Evolutionary conservation across 92 coral and sea anemone genomes (phyloP).

Genomic region (Epizoanthus fatuus): DNA sequence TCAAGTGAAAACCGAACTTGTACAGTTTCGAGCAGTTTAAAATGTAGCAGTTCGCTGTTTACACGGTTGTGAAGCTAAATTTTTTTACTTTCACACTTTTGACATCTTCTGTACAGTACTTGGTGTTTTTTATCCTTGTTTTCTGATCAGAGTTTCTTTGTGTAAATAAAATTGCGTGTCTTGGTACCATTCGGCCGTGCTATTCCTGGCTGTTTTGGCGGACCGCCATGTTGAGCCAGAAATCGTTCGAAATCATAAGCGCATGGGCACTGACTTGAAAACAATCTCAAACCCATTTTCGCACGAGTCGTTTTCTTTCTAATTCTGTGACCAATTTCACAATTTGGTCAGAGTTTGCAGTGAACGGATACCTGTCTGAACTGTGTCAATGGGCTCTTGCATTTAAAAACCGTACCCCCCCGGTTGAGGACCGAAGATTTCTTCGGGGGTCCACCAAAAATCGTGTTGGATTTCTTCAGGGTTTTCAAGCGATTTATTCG

Average conservation of each 20-base stretch:
- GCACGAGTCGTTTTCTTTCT: neutral
- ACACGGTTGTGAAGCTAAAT: neutral
- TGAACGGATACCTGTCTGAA: neutral
- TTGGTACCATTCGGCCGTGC: conserved; percentile 12
- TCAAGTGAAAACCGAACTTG: conserved; percentile 7
- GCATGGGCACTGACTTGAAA: neutral
- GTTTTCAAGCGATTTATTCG: too few relatives aligned
- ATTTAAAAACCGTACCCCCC: too few relatives aligned
- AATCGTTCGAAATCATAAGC: neutral
- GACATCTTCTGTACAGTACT: conserved; percentile 1
- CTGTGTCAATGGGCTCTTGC: neutral
- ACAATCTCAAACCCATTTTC: neutral
- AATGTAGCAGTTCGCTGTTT: neutral
- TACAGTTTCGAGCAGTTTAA: neutral
- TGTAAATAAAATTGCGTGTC: conserved; percentile 31
- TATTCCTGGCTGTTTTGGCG: conserved; percentile 62
- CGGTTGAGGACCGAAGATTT: too few relatives aligned
- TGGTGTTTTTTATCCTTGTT: neutral
- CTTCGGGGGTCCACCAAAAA: too few relatives aligned
- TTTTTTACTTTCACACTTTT: conserved; percentile 11
- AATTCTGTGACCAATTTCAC: neutral
- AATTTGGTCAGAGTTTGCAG: conserved; percentile 9
- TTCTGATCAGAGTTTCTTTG: conserved; percentile 27
- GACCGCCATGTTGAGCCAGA: conserved; percentile 61
- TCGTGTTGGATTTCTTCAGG: too few relatives aligned